phyloP scores from a whole-genome alignment of 2,888 invertebrate species.

The Tubulanus polymorphus region DNA sequence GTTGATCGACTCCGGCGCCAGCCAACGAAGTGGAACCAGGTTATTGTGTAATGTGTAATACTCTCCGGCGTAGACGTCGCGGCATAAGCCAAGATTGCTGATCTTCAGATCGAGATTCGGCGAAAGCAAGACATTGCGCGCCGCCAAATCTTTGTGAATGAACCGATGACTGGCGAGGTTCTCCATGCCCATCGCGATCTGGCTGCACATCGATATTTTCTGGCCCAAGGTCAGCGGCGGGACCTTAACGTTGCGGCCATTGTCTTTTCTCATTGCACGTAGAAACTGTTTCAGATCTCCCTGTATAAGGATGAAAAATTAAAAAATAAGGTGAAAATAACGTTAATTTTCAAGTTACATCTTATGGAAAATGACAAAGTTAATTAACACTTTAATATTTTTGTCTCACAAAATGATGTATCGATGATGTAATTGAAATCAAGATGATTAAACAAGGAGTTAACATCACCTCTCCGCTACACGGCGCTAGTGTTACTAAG shows the following conservation, averaged over 20 bases:
- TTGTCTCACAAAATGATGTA: neutral
- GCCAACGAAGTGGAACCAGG: constrained; percentile 83
- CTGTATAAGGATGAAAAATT: constrained; percentile 55
- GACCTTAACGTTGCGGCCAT: constrained; percentile 56
- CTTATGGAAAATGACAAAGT: neutral
- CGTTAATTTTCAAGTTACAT: too few species aligned
- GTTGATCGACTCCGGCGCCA: constrained; percentile 79
- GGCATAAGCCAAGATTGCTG: constrained; percentile 72
- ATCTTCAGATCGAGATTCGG: constrained; percentile 76
- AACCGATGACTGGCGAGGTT: constrained; percentile 70
- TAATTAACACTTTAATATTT: neutral
- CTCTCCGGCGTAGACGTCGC: constrained; percentile 83
- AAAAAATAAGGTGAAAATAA: too few species aligned
- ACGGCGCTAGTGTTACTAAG: too few species aligned
- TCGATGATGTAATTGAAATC: too few species aligned
- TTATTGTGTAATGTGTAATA: constrained; percentile 66
- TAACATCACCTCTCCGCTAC: too few species aligned
- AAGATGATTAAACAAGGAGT: too few species aligned
- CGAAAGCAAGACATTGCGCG: constrained; percentile 84
- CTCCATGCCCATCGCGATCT: constrained; percentile 79
- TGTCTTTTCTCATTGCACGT: constrained; percentile 59
- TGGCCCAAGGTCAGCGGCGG: constrained; percentile 59
- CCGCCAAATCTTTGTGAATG: constrained; percentile 87
- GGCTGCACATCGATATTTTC: constrained; percentile 56
- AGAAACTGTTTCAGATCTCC: constrained; percentile 81